Evolutionary conservation across 1,140 invertebrate species (phyloP).

Genomic region (Agraylea sexmaculata): DNA sequence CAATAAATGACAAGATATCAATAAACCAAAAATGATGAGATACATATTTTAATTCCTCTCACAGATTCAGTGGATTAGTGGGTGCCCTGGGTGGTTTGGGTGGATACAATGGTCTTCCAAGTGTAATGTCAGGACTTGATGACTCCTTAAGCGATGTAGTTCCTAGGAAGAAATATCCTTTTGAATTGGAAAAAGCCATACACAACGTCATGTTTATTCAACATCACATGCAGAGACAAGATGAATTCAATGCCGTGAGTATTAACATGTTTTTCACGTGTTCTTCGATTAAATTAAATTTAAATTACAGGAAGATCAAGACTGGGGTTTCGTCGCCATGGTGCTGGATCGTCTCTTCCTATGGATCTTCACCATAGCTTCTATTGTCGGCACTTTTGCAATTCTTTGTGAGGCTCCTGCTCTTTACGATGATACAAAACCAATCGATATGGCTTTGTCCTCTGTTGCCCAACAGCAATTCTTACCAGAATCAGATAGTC

Average conservation of each 20-base stretch:
- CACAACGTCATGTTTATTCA: constrained; percentile 94
- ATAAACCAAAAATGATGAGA: no score
- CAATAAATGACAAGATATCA: no score
- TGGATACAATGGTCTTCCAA: constrained; percentile 66
- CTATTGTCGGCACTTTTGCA: constrained; percentile 75
- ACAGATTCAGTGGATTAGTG: constrained; percentile 57
- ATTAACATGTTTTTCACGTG: no score
- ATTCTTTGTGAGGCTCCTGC: constrained; percentile 85
- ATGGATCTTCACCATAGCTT: constrained; percentile 89
- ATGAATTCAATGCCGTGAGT: constrained; percentile 85
- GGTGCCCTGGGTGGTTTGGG: constrained; percentile 51
- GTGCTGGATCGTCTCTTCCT: constrained; percentile 94
- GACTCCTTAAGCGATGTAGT: constrained; percentile 69
- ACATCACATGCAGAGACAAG: constrained; percentile 83
- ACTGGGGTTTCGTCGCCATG: constrained; percentile 99
- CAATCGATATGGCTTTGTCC: constrained; percentile 79
- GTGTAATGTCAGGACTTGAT: constrained; percentile 66
- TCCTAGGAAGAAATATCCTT: constrained; percentile 76
- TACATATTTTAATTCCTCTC: constrained; percentile 14
- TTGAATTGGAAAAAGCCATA: constrained; percentile 85
- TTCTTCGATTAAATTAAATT: constrained; percentile 2
- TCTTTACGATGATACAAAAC: constrained; percentile 78
- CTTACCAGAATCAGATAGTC: constrained; percentile 33
- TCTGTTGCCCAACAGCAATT: constrained; percentile 70
- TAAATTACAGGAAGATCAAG: constrained; percentile 74